A percentile compares a stretch with the other conserved stretches of the same genome.
Evolutionary conservation across 1,140 invertebrate species (phyloP).

Genomic region (Caerostris extrusa): DNA sequence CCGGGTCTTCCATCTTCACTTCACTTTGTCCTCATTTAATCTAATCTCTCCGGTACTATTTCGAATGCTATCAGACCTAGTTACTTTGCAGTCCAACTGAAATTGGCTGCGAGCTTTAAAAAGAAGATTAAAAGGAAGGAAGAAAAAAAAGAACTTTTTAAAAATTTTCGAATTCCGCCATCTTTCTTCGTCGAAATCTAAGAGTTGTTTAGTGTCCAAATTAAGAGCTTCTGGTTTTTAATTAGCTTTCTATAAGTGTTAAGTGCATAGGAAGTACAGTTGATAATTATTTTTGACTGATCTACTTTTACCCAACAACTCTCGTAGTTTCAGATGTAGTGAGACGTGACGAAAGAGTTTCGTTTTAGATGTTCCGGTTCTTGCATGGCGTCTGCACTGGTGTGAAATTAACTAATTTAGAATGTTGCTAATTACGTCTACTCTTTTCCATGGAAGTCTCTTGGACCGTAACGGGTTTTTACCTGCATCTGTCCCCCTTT

Average conservation of each 20-base stretch:
- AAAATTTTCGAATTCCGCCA: background rate
- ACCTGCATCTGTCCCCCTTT: background rate
- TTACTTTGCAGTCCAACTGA: background rate
- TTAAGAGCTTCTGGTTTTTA: conserved; percentile 71
- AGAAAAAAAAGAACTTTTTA: background rate
- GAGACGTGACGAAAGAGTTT: background rate
- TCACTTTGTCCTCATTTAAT: conserved; percentile 73
- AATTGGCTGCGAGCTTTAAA: background rate
- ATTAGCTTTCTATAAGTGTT: conserved; percentile 74
- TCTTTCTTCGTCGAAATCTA: conserved; percentile 44
- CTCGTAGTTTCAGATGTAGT: background rate
- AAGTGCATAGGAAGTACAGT: conserved; percentile 49
- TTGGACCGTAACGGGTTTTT: background rate
- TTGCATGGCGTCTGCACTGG: background rate
- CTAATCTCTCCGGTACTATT: conserved; percentile 52
- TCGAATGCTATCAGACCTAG: conserved; percentile 33
- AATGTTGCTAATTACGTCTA: background rate
- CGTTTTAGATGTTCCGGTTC: background rate
- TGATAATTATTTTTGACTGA: conserved; percentile 69
- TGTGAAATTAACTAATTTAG: conserved; percentile 39
- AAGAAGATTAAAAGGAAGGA: background rate
- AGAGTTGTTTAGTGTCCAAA: conserved; percentile 64
- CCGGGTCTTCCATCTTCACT: conserved; percentile 4
- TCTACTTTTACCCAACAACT: conserved; percentile 1
- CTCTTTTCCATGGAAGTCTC: background rate